A percentile compares a stretch with the other conserved stretches of the same genome.
Evolutionary conservation across 2,888 invertebrate species (phyloP).

Genomic region (Brachynemurus nebulosus): DNA sequence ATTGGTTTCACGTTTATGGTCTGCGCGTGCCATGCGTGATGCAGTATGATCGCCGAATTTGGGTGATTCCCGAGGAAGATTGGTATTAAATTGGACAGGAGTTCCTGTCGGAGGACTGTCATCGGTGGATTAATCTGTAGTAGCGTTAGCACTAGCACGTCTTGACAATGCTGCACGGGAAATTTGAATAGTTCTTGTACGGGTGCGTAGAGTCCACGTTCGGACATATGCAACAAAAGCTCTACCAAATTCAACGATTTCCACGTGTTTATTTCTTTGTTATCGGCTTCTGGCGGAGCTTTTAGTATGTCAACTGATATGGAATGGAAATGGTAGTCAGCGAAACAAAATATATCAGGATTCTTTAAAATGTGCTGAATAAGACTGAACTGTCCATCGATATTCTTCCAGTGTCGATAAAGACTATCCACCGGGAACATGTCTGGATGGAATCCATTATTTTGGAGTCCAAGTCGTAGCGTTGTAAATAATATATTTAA

Average conservation of each 20-base stretch:
- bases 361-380: slow-evolving; percentile 76
- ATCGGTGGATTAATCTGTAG: slow-evolving; percentile 75
- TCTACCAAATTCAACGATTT: slow-evolving; percentile 86
- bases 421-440: slow-evolving; percentile 80
- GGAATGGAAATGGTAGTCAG: slow-evolving; percentile 77
- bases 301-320: slow-evolving; percentile 83
- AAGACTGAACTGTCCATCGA: slow-evolving; percentile 84
- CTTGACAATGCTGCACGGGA: slow-evolving; percentile 87
- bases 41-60: slow-evolving; percentile 90
- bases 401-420: slow-evolving; percentile 85
- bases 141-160: slow-evolving; percentile 78
- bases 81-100: slow-evolving; percentile 77
- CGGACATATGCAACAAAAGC: slow-evolving; percentile 71
- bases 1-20: slow-evolving; percentile 56
- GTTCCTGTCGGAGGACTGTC: slow-evolving; percentile 67
- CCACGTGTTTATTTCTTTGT: slow-evolving; percentile 89
- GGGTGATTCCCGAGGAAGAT: slow-evolving; percentile 92
- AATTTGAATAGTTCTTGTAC: slow-evolving; percentile 84
- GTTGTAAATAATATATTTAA: slow-evolving; percentile 71
- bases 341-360: slow-evolving; percentile 88
- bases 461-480: slow-evolving; percentile 65
- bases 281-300: slow-evolving; percentile 87
- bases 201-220: slow-evolving; percentile 68
- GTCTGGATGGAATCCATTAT: slow-evolving; percentile 50
- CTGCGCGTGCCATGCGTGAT: slow-evolving; percentile 89